Evolutionary conservation across 2,113 vertebrate species (phyloP).

Genomic region (Neoarius graeffei): DNA sequence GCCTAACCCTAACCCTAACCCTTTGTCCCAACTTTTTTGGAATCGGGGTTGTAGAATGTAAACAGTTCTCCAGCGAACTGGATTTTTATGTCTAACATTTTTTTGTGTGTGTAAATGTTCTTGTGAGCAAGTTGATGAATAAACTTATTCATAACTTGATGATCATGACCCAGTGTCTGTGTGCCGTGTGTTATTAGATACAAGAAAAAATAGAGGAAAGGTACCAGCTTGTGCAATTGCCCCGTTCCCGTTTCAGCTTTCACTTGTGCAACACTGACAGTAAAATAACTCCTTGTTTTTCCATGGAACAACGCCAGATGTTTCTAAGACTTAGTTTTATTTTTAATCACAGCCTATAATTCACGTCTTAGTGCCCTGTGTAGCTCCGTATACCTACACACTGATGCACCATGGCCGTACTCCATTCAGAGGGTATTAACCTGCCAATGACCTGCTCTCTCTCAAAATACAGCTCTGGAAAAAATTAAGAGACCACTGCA

Average conservation of each 20-base stretch:
- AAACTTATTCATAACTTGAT: no score
- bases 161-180: not conserved
- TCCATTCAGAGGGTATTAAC: not conserved
- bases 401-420: not conserved
- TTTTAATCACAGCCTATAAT: not conserved
- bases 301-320: not conserved
- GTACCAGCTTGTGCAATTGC: not conserved
- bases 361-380: not conserved
- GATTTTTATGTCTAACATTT: no score
- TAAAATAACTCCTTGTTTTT: not conserved
- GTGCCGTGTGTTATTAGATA: not conserved
- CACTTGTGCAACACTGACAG: not conserved
- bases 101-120: no score
- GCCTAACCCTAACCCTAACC: no score
- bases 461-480: no score
- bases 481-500: no score
- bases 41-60: no score
- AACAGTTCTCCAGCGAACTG: no score
- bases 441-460: not conserved
- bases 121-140: no score
- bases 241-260: not conserved
- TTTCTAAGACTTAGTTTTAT: not conserved
- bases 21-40: no score
- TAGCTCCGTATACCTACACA: not conserved
- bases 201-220: not conserved